Conservation (phyloP, 2,888 invertebrate genomes). For the Alentia gelatinosa region DNA sequence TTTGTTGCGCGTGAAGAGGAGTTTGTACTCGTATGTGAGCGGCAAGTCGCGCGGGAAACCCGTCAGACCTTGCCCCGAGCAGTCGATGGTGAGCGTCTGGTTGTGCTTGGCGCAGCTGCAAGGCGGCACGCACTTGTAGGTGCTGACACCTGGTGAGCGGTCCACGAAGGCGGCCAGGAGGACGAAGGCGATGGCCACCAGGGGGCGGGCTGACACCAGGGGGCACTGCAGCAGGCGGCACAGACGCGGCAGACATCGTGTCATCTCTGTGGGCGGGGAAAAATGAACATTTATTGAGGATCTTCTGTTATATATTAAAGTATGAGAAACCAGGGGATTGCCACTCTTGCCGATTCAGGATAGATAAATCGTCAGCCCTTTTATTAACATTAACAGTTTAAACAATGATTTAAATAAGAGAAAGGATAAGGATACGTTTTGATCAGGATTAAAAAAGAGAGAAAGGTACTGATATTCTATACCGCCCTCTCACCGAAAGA, state of each 20-base stretch:
- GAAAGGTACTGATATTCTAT: too few relatives aligned
- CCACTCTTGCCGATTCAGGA: too few relatives aligned
- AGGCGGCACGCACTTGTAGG: slow-evolving; percentile 30
- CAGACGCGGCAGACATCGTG: not conserved
- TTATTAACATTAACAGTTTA: too few relatives aligned
- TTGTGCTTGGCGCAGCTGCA: slow-evolving; percentile 42
- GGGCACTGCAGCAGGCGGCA: not conserved
- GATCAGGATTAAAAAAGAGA: too few relatives aligned
- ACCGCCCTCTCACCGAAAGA: too few relatives aligned
- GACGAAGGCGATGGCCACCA: not conserved
- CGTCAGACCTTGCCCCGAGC: not conserved
- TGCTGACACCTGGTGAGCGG: slow-evolving; percentile 19
- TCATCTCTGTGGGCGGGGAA: slow-evolving; percentile 19
- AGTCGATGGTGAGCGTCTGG: slow-evolving; percentile 10
- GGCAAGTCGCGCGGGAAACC: not conserved
- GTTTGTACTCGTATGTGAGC: not conserved
- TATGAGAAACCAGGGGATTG: too few relatives aligned
- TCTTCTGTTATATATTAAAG: too few relatives aligned
- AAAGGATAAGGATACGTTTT: too few relatives aligned
- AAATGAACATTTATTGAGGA: too few relatives aligned
- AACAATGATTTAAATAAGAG: too few relatives aligned
- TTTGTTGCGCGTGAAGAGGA: not conserved
- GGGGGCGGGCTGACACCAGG: not conserved
- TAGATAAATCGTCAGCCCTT: too few relatives aligned
- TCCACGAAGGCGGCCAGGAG: not conserved